Base-by-base conservation (phyloP, 2,797 vertebrate genomes). In the Mastacembelus armatus region DNA sequence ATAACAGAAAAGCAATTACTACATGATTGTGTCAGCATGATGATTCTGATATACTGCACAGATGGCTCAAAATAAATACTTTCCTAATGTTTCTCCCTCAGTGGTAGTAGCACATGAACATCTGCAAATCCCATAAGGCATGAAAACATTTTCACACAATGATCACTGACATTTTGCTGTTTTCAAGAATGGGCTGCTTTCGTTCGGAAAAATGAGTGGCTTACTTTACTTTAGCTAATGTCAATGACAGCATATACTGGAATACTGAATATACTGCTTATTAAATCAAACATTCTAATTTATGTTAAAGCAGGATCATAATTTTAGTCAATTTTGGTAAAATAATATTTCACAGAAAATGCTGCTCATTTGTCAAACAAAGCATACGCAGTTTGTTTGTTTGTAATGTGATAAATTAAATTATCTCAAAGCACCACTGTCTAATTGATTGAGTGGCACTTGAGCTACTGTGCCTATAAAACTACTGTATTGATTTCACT, bases 401-500 rank as follows among this genome's bases (percentile, higher is more conserved):
- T 10, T 18, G 55, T 45, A 51, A 61, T 71, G 27, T 61, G 58
- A 24, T 49, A 6, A 47, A 71, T 67, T 50, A 27, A 76, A 64
- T 69, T 9, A 70, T 49, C 55, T 48, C 47, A 64, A 50, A 66
- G 40, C 52, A 35, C 35, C 26, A 35, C 29, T 36, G 56, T 66
- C 40, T 76, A 68, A 76, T 66, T 67, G 38, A 26, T 42, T n/a
- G 19, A 63, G 48, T 57, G 51, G 48, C 56, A 48, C 49, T 65
- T 11, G 7, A 59, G 47, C 50, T 66, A 33, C 45, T 52, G 35
- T 38, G 43, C 7, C 14, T 66, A 50, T 65, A 35, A 65, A 64
- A 42, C n/a, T n/a, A n/a, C n/a, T n/a, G 32, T 67, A 60, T 51
- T 60, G 27, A 69, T 81, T 77, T 74, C 8, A 52, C n/a, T 71